phyloP scores from a whole-genome alignment of 2,797 vertebrate genomes.

The Channa striata region DNA sequence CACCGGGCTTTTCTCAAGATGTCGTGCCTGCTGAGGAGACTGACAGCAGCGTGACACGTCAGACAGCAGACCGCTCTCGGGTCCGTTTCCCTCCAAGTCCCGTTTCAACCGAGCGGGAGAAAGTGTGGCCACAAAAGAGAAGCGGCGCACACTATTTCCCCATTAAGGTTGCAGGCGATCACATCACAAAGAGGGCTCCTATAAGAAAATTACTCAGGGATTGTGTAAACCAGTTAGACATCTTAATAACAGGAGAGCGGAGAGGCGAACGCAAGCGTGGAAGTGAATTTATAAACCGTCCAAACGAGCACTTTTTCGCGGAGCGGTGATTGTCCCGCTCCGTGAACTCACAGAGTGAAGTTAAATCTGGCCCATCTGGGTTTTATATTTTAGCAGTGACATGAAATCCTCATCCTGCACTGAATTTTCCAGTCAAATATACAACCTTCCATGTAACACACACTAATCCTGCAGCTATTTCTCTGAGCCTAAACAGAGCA shows the following conservation, averaged over 20 bases:
- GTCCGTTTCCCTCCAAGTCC: slow-evolving; percentile 12
- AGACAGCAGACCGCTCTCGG: slow-evolving; percentile 28
- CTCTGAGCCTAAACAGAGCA: slow-evolving; percentile 75
- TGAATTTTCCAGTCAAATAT: slow-evolving; percentile 72
- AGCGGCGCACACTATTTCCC: slow-evolving; percentile 24
- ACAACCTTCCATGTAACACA: slow-evolving; percentile 73
- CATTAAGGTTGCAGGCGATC: slow-evolving; percentile 35
- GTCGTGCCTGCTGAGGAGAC: slow-evolving; percentile 25
- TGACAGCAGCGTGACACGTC: slow-evolving; percentile 56
- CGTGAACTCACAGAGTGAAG: slow-evolving; percentile 33
- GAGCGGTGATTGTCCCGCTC: slow-evolving; percentile 19
- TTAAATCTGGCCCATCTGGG: slow-evolving; percentile 66
- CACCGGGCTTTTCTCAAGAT: slow-evolving; percentile 48
- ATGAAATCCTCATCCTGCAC: slow-evolving; percentile 65
- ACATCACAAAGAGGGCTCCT: slow-evolving; percentile 33
- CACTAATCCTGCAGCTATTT: slow-evolving; percentile 74
- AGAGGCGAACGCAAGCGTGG: slow-evolving; percentile 1
- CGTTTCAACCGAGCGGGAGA: slow-evolving; percentile 16
- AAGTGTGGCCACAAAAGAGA: slow-evolving; percentile 40
- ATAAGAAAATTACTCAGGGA: slow-evolving; percentile 19
- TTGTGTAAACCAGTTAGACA: slow-evolving; percentile 18
- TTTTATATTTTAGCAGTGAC: slow-evolving; percentile 69
- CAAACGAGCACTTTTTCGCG: slow-evolving; percentile 30
- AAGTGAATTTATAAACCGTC: slow-evolving; percentile 41
- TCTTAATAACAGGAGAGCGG: slow-evolving; percentile 40